Evolutionary conservation across 2,888 invertebrate genomes (phyloP).

Genomic region (Celastrina argiolus): DNA sequence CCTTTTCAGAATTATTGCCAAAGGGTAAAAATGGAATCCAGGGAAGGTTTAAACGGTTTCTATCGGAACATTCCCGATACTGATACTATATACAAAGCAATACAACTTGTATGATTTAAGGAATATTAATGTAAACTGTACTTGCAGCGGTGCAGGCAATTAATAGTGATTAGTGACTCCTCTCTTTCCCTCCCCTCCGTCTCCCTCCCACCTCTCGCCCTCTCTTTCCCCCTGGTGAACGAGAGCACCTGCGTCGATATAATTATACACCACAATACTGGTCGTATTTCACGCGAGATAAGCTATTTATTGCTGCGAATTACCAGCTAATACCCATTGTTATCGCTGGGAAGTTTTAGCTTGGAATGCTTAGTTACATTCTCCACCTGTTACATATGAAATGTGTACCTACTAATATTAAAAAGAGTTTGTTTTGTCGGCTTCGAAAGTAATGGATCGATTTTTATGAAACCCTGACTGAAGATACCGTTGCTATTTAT

Average conservation of each 20-base stretch:
- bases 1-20: no score
- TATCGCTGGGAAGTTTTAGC: background rate
- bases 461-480: no score
- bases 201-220: background rate
- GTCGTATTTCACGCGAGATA: constrained; percentile 9
- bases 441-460: no score
- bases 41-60: no score
- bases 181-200: background rate
- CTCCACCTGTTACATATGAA: background rate
- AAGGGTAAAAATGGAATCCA: no score
- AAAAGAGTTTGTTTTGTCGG: background rate
- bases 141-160: constrained; percentile 22
- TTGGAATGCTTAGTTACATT: background rate
- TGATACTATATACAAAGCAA: background rate
- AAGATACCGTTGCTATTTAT: no score
- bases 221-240: background rate
- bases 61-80: no score
- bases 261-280: constrained; percentile 7
- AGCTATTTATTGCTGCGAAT: constrained; percentile 6
- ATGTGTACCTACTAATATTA: background rate
- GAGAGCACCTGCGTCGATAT: background rate
- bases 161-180: constrained; percentile 24
- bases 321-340: constrained; percentile 13
- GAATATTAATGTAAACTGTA: constrained; percentile 17
- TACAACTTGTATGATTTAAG: constrained; percentile 5